Evolutionary conservation across 2,113 vertebrate species (phyloP).

Genomic region (Cololabis saira): DNA sequence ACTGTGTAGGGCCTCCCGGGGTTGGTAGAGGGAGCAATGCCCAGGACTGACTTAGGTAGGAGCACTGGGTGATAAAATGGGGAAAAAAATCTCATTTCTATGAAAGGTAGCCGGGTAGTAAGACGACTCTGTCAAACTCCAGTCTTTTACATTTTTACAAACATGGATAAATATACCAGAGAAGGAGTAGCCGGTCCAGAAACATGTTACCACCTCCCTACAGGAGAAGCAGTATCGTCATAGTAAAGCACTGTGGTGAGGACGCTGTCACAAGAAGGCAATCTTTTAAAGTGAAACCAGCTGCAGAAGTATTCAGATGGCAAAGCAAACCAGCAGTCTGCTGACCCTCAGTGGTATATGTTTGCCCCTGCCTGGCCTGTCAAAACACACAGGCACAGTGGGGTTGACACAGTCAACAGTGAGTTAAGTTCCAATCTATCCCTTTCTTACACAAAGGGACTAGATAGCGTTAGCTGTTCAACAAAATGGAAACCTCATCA

Average conservation of each 20-base stretch:
- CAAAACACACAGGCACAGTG: slow-evolving; percentile 9
- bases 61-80: no score
- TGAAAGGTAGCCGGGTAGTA: no score
- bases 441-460: slow-evolving; percentile 24
- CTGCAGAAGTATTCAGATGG: slow-evolving; percentile 19
- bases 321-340: slow-evolving; percentile 2
- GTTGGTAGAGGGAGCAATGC: no score
- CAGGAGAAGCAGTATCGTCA: slow-evolving; percentile 2
- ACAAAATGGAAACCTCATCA: no score
- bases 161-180: not conserved
- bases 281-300: slow-evolving; percentile 19
- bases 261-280: not conserved
- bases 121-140: no score
- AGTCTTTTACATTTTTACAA: not conserved
- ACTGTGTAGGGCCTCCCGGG: no score
- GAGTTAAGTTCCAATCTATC: slow-evolving; percentile 4
- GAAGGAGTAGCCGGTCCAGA: not conserved
- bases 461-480: slow-evolving; percentile 9
- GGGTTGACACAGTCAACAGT: slow-evolving; percentile 19
- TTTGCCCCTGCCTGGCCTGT: not conserved
- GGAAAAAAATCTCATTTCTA: no score
- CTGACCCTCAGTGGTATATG: slow-evolving; percentile 6
- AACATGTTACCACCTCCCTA: not conserved
- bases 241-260: not conserved
- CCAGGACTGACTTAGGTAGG: no score